Evolutionary conservation across 2,113 vertebrate species (phyloP), one percentile per base, ranked within the genome.

Genomic region (Trichechus manatus): DNA sequence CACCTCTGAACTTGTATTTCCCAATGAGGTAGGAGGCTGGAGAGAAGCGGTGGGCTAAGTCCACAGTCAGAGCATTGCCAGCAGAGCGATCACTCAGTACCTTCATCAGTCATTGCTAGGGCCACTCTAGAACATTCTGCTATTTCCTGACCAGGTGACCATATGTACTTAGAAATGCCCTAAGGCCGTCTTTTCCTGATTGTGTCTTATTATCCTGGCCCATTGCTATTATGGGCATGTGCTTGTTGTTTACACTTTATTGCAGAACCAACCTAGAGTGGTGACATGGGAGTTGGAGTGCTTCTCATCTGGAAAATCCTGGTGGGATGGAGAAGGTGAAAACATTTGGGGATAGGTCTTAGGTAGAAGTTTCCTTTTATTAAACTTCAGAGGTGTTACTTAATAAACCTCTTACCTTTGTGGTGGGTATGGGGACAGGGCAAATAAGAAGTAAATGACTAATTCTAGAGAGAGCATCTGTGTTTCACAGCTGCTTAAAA

Each of bases 11-110:
- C 27, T 39, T 68, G 3, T 11, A 39, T 80, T 82, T 63, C 31
- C 20, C 61, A 7, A 39, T 19, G 4, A 59, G 20, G 56, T 42
- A 63, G 68, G 23, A 79, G 4, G 4, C 42, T 23, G 15, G 29
- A 13, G 11, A n/a, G 27, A 1, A 42, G 22, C 0, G 1, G 2
- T 13, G 44, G 9, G 4, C 50, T 42, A 11, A n/a, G 4, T 3
- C 13, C 29, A n/a, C 25, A 6, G 7, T 15, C 33, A 50, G 15
- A 22, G 2, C 25, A 15, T 15, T 15, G 88, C n/a, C 61, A 27
- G 13, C 3, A 79, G 27, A 77, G 33, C 1, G 36, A 3, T 75
- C 11, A 10, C 11, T 50, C 81, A 27, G 33, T 39, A 66, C 25
- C 5, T 33, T 92, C 14, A 50, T 66, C 9, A 68, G 7, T 20